Evolutionary conservation across 2,888 invertebrate species (phyloP), one percentile per base, ranked within the genome.

Genomic region (Isotomurus palustris): DNA sequence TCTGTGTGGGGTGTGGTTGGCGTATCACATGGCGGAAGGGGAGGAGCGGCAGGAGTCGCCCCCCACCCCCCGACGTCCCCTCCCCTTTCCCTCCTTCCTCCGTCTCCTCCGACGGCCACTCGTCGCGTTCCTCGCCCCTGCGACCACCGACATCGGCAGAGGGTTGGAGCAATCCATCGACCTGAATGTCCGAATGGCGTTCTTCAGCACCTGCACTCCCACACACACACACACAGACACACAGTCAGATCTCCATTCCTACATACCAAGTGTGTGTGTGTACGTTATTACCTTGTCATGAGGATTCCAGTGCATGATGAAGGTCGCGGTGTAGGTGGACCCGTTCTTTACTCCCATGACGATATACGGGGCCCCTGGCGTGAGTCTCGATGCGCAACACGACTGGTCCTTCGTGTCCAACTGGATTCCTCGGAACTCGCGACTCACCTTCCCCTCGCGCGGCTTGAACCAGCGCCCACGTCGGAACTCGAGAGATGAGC

Each of bases 251-350:
- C 32, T 32, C 14, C 8, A 32, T 32, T 32, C 32, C 32, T 32
- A 32, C 8, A 10, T 32, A 40, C 40, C 40, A 40, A 40, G 10
- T n/a, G 17, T 14, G 17, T 17, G 17, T 40, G 6, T 40, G 6
- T 17, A 32, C 14, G 6, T n/a, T 19, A 55, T 44, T 66, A 73
- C 74, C 70, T 69, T 72, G 24, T 72, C 72, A 49, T 72, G 73
- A 24, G 70, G 71, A 53, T 71, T 73, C 77, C 77, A 77, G n/a
- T 75, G 75, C 74, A 77, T 75, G 64, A 77, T 75, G 71, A 78
- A 76, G 17, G 74, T 76, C 10, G 74, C 70, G 3, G 76, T 71
- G 24, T 72, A 72, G 3, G 65, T 60, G 41, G 73, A 72, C 3
- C 72, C 74, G 38, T 71, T 67, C 19, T 67, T 70, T 14, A 71